phyloP scores from a whole-genome alignment of 1,140 invertebrate species.

The Bactericera cockerelli region DNA sequence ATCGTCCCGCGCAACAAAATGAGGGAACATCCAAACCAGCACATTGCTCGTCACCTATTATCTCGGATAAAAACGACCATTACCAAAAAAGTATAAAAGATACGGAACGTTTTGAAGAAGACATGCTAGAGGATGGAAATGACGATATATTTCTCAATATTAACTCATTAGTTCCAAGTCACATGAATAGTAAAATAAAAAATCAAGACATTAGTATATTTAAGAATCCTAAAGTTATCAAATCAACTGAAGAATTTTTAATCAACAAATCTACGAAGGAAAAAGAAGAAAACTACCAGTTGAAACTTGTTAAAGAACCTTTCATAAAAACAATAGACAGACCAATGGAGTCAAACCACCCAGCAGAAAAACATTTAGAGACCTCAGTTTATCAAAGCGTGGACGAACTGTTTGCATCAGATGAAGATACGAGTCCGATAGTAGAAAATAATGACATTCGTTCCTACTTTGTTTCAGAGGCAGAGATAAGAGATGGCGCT shows the following conservation, averaged over 20 bases:
- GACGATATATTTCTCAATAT: slow-evolving; percentile 3
- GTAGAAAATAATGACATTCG: neutral
- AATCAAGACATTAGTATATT: too few relatives aligned
- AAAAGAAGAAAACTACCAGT: too few relatives aligned
- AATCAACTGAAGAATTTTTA: too few relatives aligned
- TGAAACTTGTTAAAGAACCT: too few relatives aligned
- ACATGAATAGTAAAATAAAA: neutral
- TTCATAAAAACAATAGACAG: too few relatives aligned
- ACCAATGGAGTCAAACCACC: neutral
- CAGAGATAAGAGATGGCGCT: neutral
- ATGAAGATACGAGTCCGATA: neutral
- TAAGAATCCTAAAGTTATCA: too few relatives aligned
- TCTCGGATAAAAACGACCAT: too few relatives aligned
- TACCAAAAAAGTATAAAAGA: too few relatives aligned
- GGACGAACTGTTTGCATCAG: neutral
- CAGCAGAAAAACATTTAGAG: neutral
- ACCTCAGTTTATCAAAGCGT: neutral
- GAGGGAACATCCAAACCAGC: too few relatives aligned
- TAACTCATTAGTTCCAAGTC: neutral
- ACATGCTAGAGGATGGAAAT: neutral
- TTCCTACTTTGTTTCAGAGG: neutral
- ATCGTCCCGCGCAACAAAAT: too few relatives aligned
- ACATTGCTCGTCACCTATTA: too few relatives aligned
- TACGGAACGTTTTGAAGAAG: neutral
- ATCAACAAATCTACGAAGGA: too few relatives aligned